phyloP scores from a whole-genome alignment of 2,888 invertebrate species.

The Sinopyrophorus schimmeli region DNA sequence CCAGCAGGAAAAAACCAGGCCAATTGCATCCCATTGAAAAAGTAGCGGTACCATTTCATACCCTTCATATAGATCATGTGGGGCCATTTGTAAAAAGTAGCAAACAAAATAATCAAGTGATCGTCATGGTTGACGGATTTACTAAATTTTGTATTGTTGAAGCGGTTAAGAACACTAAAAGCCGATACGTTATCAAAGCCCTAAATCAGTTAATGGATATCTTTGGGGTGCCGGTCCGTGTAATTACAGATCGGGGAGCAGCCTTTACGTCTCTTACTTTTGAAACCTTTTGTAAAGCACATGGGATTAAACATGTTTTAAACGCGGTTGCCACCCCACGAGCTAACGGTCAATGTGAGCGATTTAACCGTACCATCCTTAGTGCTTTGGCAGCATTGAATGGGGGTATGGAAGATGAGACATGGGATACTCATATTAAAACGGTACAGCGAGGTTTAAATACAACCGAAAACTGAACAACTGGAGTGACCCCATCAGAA shows the following conservation, averaged over 20 bases:
- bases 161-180: conserved; percentile 13
- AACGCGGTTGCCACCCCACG: conserved; percentile 13
- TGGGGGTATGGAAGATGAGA: conserved; percentile 11
- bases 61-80: conserved; percentile 18
- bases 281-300: not conserved
- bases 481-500: not conserved
- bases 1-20: not conserved
- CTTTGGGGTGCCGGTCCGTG: not conserved
- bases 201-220: not conserved
- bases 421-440: conserved; percentile 3
- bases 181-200: not conserved
- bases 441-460: conserved; percentile 12
- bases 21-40: conserved; percentile 5
- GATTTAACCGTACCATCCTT: conserved; percentile 8
- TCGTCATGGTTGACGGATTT: conserved; percentile 4
- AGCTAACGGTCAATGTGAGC: conserved; percentile 12
- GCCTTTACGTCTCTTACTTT: not conserved
- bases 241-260: conserved; percentile 1
- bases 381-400: conserved; percentile 8
- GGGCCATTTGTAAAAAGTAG: conserved; percentile 12
- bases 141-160: conserved; percentile 37
- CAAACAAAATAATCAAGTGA: not conserved
- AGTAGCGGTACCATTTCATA: conserved; percentile 7
- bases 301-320: conserved; percentile 3
- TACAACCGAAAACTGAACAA: conserved; percentile 6